These are phyloP conservation scores for Poeciliopsis gracilis DNA, from an alignment of 2,797 vertebrate species.

Conservation along the genomic window DNA sequence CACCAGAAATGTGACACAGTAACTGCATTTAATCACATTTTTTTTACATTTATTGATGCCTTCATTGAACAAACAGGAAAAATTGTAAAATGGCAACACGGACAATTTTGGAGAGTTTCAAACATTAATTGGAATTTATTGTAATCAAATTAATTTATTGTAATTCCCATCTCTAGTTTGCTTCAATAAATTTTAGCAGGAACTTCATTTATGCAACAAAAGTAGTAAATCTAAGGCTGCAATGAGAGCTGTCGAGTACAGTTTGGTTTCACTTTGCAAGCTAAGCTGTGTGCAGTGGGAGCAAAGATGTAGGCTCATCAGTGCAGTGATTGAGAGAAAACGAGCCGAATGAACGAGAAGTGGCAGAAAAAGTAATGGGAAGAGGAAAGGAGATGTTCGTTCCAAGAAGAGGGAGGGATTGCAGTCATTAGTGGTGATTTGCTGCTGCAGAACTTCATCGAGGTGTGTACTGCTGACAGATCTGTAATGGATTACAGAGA, in stretches of 20 bases:
- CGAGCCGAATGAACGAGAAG: constrained; percentile 29
- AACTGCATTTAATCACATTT: too few relatives aligned
- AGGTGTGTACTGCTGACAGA: constrained; percentile 60
- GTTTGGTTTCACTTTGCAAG: not conserved
- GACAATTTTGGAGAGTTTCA: too few relatives aligned
- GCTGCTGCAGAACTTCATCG: constrained; percentile 39
- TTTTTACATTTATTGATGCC: too few relatives aligned
- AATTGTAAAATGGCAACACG: too few relatives aligned
- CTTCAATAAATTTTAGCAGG: not conserved
- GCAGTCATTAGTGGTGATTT: constrained; percentile 69
- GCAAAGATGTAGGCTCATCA: constrained; percentile 20
- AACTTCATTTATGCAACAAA: not conserved
- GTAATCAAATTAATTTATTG: too few relatives aligned
- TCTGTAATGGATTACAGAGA: constrained; percentile 68
- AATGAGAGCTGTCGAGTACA: not conserved
- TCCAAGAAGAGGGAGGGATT: constrained; percentile 28
- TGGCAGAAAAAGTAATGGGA: constrained; percentile 36
- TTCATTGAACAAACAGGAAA: too few relatives aligned
- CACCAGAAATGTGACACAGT: too few relatives aligned
- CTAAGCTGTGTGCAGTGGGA: constrained; percentile 22
- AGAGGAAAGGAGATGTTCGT: constrained; percentile 25
- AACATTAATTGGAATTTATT: too few relatives aligned
- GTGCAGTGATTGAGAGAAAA: constrained; percentile 39
- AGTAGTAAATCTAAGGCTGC: not conserved
- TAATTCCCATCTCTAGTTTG: not conserved